Base-by-base conservation (phyloP, 2,888 invertebrate species). In the Cantharis lateralis region DNA sequence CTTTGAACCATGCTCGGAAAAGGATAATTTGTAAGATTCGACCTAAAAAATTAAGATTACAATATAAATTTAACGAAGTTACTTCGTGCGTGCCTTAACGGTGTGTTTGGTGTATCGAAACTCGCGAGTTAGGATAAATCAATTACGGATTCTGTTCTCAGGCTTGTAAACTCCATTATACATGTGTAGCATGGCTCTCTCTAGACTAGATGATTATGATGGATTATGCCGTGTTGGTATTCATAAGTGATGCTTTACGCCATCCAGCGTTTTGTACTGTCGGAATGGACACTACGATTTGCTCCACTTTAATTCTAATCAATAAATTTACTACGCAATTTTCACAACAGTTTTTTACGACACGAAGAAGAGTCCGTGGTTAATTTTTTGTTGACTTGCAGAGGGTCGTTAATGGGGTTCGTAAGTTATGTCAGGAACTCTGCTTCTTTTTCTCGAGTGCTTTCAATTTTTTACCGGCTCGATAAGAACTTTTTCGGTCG, bases 181-280 rank as follows among this genome's bases (percentile, higher is more conserved):
- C 84, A 84, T 81, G 81, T 83, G 83, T 83, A 82, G 79, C 80
- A 83, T 83, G 82, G 79, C 80, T 79, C 81, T 74, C 81, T 80
- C 75, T 77, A 78, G 78, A 81, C 82, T 78, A 75, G 75, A 72
- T 76, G 75, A 78, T 78, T 78, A 81, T 82, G 84, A 84, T 83
- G 80, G 82, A 84, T 83, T 81, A 81, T 80, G 80, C 75, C 61
- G 70, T 75, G 77, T 79, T 77, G 76, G 77, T 80, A 80, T 80
- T 79, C 80, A 79, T 79, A 77, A 79, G 75, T 76, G 77, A 68
- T 71, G 78, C 68, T 73, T 75, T 78, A 78, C 73, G 71, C 74
- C 68, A 71, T 74, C 74, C 68, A 74, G 61, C 78, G 72, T 78
- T 63, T 74, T 62, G 75, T 68, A 78, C 73, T 71, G 70, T 73